Conservation (phyloP, 2,113 vertebrate genomes). For the Myrmophylax atrothorax region DNA sequence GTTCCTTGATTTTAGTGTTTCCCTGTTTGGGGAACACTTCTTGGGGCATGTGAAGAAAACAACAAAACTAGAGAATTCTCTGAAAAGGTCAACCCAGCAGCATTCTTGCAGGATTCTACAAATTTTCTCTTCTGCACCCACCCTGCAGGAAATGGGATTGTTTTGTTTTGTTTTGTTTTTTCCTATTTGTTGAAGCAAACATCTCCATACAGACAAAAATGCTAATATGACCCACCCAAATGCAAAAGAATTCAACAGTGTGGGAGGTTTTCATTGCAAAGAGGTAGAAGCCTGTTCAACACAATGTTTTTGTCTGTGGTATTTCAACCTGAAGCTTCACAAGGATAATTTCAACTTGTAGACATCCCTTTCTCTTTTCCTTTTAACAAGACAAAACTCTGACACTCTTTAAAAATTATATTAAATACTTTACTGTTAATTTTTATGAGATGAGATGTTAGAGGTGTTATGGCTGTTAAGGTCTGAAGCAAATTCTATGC, state of each 20-base stretch:
- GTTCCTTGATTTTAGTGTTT: background rate
- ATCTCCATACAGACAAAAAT: background rate
- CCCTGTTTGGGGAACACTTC: background rate
- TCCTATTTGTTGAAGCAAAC: background rate
- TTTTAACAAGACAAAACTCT: background rate
- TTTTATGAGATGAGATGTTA: background rate
- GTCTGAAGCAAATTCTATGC: background rate
- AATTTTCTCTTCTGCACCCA: background rate
- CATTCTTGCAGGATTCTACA: background rate
- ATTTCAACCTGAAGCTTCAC: background rate
- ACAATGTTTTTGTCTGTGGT: background rate
- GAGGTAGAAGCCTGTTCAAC: background rate
- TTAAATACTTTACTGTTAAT: background rate
- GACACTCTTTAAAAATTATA: background rate
- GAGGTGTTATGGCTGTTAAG: background rate
- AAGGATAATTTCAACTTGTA: background rate
- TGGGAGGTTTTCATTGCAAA: background rate
- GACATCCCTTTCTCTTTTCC: background rate
- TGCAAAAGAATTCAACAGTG: background rate
- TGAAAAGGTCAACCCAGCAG: background rate
- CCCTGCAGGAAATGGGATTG: background rate
- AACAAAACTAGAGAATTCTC: background rate
- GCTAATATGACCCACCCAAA: background rate
- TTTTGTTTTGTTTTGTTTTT: background rate
- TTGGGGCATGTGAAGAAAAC: background rate